phyloP scores from a whole-genome alignment of 2,113 vertebrate genomes.

The Solea senegalensis region DNA sequence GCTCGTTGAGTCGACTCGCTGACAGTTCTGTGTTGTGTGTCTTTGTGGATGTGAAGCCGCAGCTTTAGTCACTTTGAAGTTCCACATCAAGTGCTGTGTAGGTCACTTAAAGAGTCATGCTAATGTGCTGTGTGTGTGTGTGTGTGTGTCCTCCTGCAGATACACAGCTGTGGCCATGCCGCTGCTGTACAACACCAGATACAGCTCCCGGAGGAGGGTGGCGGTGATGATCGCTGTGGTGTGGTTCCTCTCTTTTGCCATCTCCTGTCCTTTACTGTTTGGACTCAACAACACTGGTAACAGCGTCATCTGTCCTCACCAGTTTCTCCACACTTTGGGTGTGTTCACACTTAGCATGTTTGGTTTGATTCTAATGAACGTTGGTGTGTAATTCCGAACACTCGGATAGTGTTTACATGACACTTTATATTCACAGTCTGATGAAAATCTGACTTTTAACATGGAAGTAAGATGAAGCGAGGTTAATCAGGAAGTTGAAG shows the following conservation, averaged over 20 bases:
- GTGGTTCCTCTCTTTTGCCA: conserved; percentile 83
- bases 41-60: conserved; percentile 7
- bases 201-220: conserved; percentile 82
- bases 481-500: too few species aligned
- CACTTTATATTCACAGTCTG: too few species aligned
- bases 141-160: conserved; percentile 45
- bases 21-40: conserved; percentile 13
- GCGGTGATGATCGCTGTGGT: conserved; percentile 80
- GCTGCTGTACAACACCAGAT: conserved; percentile 81
- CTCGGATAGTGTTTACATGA: too few species aligned
- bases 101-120: background rate
- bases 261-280: conserved; percentile 82
- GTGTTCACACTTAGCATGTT: too few species aligned
- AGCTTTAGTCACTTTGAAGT: conserved; percentile 18
- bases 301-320: background rate
- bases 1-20: background rate
- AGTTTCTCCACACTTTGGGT: background rate
- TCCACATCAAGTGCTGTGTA: background rate
- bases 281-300: conserved; percentile 82
- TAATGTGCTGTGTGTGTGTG: background rate
- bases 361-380: too few species aligned
- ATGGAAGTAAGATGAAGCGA: too few species aligned
- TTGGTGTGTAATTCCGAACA: too few species aligned
- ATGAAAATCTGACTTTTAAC: too few species aligned
- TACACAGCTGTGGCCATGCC: conserved; percentile 84